phyloP scores from a whole-genome alignment of 2,888 invertebrate genomes.

The Scaptomyza polygonia region DNA sequence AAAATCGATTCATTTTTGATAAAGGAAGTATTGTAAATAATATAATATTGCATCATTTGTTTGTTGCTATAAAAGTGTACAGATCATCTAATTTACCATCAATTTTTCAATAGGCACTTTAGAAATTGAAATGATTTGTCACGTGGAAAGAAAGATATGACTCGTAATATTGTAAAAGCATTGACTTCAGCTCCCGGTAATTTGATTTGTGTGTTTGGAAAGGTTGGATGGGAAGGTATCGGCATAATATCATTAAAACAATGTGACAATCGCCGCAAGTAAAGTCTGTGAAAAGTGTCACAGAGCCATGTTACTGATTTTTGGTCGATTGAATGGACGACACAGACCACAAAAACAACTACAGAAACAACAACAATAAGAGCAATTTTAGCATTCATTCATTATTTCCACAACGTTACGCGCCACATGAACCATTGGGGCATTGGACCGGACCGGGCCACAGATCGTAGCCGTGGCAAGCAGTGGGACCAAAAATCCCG shows the following conservation, averaged over 20 bases:
- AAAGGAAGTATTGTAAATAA: too few species aligned
- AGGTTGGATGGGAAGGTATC: constrained; percentile 1
- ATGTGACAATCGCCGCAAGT: constrained; percentile 27
- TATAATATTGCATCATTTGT: too few species aligned
- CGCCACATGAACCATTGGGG: constrained; percentile 38
- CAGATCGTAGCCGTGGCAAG: constrained; percentile 23
- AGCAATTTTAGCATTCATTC: constrained; percentile 55
- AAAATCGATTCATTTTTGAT: too few species aligned
- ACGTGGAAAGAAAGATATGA: constrained; percentile 1
- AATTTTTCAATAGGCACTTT: too few species aligned
- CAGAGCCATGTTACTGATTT: constrained; percentile 47
- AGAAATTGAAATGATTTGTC: too few species aligned
- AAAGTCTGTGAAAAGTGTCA: constrained; percentile 48
- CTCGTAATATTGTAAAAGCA: constrained; percentile 17
- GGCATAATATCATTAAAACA: constrained; percentile 37
- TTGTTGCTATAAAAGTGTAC: too few species aligned
- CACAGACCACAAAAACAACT: constrained; percentile 5
- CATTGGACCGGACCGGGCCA: neutral
- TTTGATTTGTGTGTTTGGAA: constrained; percentile 18
- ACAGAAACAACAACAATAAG: constrained; percentile 3
- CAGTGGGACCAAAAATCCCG: constrained; percentile 23
- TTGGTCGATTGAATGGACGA: constrained; percentile 39
- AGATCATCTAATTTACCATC: neutral
- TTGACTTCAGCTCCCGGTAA: constrained; percentile 4
- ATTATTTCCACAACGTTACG: constrained; percentile 66